A percentile compares a stretch with the other conserved stretches of the same genome.
Evolutionary conservation across 1,140 invertebrate species (phyloP).

Genomic region (Leptinotarsa undecemlineata): DNA sequence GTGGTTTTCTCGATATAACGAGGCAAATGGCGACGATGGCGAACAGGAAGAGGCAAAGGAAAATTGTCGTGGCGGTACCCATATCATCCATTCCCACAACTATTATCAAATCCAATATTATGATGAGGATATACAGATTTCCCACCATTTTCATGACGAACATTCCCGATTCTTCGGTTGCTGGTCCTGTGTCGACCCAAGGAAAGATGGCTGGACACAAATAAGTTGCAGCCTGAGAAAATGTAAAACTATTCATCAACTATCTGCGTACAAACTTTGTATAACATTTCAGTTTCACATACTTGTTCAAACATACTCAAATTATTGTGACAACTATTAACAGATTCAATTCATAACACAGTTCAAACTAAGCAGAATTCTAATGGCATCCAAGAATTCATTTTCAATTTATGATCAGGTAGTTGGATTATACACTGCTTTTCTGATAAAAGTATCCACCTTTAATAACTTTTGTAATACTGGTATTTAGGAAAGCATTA

Average conservation of each 20-base stretch:
- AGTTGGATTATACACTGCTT: too few species aligned
- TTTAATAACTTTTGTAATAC: too few species aligned
- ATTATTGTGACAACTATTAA: too few species aligned
- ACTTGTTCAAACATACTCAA: too few species aligned
- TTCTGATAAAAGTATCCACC: too few species aligned
- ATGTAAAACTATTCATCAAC: neutral
- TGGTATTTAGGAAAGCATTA: too few species aligned
- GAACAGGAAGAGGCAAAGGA: slow-evolving; percentile 73
- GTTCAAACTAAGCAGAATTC: too few species aligned
- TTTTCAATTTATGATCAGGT: too few species aligned
- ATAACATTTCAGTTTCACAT: too few species aligned
- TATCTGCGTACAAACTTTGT: too few species aligned
- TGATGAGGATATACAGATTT: slow-evolving; percentile 77
- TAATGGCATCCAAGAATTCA: too few species aligned
- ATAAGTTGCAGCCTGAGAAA: slow-evolving; percentile 71
- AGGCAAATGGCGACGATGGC: slow-evolving; percentile 78
- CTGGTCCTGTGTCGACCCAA: slow-evolving; percentile 84
- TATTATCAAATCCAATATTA: slow-evolving; percentile 82
- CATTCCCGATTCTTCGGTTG: slow-evolving; percentile 80
- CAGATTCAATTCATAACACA: too few species aligned
- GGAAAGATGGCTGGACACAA: slow-evolving; percentile 84
- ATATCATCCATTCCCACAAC: slow-evolving; percentile 76
- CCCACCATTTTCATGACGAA: slow-evolving; percentile 88
- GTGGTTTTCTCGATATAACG: slow-evolving; percentile 85
- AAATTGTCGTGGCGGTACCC: slow-evolving; percentile 68